Evolutionary conservation across 2,797 vertebrate genomes (phyloP).

Genomic region (Neomorphus geoffroyi): DNA sequence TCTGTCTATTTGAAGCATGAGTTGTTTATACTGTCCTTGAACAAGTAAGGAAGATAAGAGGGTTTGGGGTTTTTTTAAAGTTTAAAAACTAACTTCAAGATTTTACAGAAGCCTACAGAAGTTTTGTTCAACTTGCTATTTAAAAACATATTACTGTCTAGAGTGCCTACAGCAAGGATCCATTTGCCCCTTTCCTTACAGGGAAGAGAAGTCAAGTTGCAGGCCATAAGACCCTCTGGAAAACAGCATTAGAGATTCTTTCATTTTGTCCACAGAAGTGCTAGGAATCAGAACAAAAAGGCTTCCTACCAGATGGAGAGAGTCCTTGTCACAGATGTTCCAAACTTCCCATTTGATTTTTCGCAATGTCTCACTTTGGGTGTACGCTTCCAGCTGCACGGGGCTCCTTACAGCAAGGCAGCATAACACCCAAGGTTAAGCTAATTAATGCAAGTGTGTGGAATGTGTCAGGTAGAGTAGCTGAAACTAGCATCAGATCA

Average conservation of each 20-base stretch:
- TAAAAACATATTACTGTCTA: background rate
- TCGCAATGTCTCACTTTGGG: rapidly evolving
- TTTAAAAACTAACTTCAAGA: background rate
- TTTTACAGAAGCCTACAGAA: background rate
- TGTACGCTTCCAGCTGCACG: rapidly evolving
- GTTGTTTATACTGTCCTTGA: background rate
- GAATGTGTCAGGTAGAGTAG: background rate
- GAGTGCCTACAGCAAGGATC: background rate
- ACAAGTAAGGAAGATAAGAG: background rate
- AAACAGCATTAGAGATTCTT: background rate
- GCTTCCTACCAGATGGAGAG: background rate
- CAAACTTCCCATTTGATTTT: rapidly evolving
- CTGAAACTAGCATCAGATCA: background rate
- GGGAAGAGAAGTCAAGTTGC: background rate
- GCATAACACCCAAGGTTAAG: background rate
- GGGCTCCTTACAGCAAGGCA: background rate
- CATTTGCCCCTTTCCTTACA: background rate
- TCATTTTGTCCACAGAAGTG: background rate
- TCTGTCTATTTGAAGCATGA: constrained; percentile 9
- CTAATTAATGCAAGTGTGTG: background rate
- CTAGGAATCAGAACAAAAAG: background rate
- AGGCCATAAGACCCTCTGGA: background rate
- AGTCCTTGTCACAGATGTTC: background rate
- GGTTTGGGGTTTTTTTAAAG: background rate
- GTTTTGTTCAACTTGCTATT: background rate